These are phyloP conservation scores for Myocastor coypus DNA, from an alignment of 2,113 vertebrate species.

Conservation along the genomic window DNA sequence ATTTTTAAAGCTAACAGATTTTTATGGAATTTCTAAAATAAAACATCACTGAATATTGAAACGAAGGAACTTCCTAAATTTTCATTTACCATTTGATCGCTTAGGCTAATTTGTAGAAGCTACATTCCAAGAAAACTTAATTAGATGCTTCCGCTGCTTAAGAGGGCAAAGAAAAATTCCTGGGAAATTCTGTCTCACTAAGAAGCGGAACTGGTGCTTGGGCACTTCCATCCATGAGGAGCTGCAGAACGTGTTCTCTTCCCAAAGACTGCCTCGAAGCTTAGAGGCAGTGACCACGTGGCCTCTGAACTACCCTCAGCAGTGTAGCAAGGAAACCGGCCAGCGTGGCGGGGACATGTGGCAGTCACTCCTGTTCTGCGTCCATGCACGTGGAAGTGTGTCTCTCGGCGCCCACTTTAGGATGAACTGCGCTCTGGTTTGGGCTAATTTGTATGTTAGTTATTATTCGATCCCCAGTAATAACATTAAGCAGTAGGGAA, in stretches of 20 bases:
- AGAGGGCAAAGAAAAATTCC: not conserved
- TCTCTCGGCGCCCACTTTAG: constrained; percentile 51
- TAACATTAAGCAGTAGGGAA: not conserved
- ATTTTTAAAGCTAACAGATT: constrained; percentile 8
- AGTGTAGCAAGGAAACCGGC: too few relatives aligned
- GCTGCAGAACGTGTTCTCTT: not conserved
- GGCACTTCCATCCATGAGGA: constrained; percentile 47
- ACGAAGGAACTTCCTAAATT: constrained; percentile 9
- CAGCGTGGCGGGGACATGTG: not conserved
- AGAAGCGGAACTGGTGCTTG: not conserved
- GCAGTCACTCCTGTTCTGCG: not conserved
- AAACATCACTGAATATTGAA: not conserved
- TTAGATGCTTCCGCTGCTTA: constrained; percentile 7
- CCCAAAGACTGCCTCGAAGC: not conserved
- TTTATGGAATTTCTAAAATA: constrained; percentile 10
- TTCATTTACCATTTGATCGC: not conserved
- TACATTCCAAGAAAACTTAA: not conserved
- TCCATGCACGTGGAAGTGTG: constrained; percentile 14
- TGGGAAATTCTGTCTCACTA: not conserved
- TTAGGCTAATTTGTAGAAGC: not conserved
- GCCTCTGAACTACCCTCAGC: not conserved
- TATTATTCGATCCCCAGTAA: not conserved
- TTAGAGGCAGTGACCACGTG: not conserved
- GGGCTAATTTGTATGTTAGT: not conserved
- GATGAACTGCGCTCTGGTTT: not conserved